A percentile compares a stretch with the other conserved stretches of the same genome.
Conservation (phyloP, 2,888 invertebrate genomes). For the Cryptosula pallasiana region DNA sequence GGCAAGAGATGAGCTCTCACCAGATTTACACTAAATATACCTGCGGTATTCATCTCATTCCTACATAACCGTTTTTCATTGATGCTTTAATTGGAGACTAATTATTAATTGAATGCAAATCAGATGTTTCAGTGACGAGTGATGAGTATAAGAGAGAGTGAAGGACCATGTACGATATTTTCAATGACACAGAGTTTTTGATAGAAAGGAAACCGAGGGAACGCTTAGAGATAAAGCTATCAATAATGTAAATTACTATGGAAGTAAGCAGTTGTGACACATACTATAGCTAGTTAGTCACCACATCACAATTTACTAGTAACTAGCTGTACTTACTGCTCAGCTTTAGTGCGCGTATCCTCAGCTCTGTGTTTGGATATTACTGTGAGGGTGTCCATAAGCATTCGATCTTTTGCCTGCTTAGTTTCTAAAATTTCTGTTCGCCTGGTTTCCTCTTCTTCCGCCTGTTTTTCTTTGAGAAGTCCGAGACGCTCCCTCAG, state of each 20-base stretch:
- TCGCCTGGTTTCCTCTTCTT: constrained; percentile 44
- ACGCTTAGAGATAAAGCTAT: not conserved
- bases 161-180: not conserved
- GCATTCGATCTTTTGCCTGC: constrained; percentile 48
- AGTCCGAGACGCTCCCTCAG: constrained; percentile 44
- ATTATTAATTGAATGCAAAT: not conserved
- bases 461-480: constrained; percentile 38
- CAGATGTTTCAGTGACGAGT: not conserved
- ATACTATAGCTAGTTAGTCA: not conserved
- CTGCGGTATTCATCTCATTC: too few species aligned
- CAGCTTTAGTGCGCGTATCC: constrained; percentile 42
- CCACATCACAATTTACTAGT: too few species aligned
- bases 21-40: too few species aligned
- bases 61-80: too few species aligned
- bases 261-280: not conserved
- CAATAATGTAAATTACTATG: not conserved
- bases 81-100: too few species aligned
- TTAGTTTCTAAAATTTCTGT: constrained; percentile 49
- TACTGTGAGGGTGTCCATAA: constrained; percentile 47
- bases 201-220: not conserved
- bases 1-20: too few species aligned
- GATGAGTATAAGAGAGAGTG: not conserved
- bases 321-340: constrained; percentile 34
- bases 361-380: constrained; percentile 49
- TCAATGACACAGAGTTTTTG: not conserved